phyloP scores from a whole-genome alignment of 2,113 vertebrate species.

The Chaetops frenatus region DNA sequence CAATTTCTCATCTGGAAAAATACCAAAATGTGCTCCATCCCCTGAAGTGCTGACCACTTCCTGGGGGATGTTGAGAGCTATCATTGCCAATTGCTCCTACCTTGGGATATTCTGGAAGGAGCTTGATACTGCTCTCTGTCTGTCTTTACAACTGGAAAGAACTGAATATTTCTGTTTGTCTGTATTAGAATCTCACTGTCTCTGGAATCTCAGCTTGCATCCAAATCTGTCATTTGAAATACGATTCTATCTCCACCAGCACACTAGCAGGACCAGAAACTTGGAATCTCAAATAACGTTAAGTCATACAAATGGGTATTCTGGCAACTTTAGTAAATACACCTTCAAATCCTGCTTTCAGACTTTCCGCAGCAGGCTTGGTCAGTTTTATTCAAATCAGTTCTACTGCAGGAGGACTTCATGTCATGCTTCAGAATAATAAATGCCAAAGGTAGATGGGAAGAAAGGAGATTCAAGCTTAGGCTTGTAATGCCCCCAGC shows the following conservation, averaged over 20 bases:
- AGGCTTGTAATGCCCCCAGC: slow-evolving; percentile 1
- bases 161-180: neutral
- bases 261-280: neutral
- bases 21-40: neutral
- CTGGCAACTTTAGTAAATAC: neutral
- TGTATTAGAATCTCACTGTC: neutral
- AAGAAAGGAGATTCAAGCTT: neutral
- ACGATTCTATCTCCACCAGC: neutral
- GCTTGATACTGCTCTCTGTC: neutral
- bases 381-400: neutral
- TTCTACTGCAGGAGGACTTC: neutral
- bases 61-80: neutral
- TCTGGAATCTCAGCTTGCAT: neutral
- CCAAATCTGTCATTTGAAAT: neutral
- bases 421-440: neutral
- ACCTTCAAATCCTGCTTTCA: neutral
- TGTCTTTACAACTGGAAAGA: neutral
- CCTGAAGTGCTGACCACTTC: neutral
- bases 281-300: neutral
- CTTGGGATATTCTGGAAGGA: neutral
- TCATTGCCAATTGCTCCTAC: neutral
- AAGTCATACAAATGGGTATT: neutral
- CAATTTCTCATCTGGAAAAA: neutral
- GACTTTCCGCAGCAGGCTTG: neutral
- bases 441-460: neutral